These are phyloP conservation scores for Lasaia peninsularis DNA, from an alignment of 1,140 invertebrate species.

Conservation along the genomic window DNA sequence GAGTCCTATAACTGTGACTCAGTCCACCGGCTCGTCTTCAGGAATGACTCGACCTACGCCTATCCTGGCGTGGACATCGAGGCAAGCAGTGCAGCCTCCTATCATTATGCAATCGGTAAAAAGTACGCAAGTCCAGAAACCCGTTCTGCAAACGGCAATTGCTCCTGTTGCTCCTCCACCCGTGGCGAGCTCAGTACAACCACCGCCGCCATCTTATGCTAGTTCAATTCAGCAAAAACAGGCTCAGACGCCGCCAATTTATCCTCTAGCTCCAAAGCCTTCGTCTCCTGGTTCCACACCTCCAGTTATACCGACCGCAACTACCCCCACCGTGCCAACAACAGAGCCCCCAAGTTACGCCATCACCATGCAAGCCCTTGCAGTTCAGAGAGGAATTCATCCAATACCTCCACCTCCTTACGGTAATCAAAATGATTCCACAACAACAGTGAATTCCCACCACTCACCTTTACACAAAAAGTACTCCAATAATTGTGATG, in stretches of 20 bases:
- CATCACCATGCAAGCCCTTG: constrained; percentile 92
- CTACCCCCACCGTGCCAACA: constrained; percentile 84
- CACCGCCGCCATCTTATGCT: constrained; percentile 88
- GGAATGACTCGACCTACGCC: constrained; percentile 86
- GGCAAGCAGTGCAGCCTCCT: constrained; percentile 91
- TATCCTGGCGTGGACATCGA: constrained; percentile 86
- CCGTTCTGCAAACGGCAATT: constrained; percentile 94
- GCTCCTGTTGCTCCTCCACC: constrained; percentile 88
- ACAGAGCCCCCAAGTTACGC: constrained; percentile 95
- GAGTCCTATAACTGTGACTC: constrained; percentile 86
- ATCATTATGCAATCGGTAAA: constrained; percentile 98
- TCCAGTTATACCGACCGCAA: constrained; percentile 62
- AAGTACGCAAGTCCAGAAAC: constrained; percentile 95
- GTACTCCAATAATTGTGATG: constrained; percentile 76
- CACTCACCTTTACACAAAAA: constrained; percentile 73
- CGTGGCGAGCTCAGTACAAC: constrained; percentile 76
- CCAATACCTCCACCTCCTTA: constrained; percentile 85
- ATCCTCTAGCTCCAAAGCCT: constrained; percentile 76
- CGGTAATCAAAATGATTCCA: constrained; percentile 74
- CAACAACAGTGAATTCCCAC: constrained; percentile 73
- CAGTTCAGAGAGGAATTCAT: constrained; percentile 80
- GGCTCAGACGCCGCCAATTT: constrained; percentile 72
- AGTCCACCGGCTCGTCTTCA: constrained; percentile 77
- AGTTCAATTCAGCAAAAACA: constrained; percentile 88
- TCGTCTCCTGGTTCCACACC: constrained; percentile 78